Evolutionary conservation across 2,888 invertebrate species (phyloP).

Genomic region (Ophion costatus): DNA sequence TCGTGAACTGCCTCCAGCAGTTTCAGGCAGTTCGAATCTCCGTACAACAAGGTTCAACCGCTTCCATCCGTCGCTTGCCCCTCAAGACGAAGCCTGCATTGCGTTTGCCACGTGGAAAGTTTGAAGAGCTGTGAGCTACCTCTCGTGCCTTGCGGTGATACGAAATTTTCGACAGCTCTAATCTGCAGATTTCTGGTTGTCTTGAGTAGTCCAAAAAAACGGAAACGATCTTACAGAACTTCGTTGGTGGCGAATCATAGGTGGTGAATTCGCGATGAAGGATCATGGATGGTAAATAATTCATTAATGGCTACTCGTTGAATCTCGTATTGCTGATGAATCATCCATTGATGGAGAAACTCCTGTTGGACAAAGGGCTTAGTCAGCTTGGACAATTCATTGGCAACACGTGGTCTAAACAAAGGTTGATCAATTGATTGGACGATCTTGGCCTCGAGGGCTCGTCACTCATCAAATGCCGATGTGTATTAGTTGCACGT

Average conservation of each 20-base stretch:
- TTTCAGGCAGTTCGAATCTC: constrained; percentile 20
- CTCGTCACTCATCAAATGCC: constrained; percentile 2
- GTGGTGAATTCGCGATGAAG: neutral
- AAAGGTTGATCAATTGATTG: constrained; percentile 53
- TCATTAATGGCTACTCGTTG: neutral
- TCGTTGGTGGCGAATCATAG: neutral
- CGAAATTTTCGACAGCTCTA: constrained; percentile 18
- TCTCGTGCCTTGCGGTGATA: constrained; percentile 1
- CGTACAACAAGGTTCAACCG: constrained; percentile 37
- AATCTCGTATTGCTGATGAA: neutral
- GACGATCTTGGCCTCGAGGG: constrained; percentile 33
- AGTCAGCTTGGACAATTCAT: constrained; percentile 56
- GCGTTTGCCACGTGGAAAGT: neutral
- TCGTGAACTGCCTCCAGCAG: neutral
- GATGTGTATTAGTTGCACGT: constrained; percentile 11
- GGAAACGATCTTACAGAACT: neutral
- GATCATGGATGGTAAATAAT: neutral
- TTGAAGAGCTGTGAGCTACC: neutral
- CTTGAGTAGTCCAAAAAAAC: neutral
- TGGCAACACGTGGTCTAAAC: constrained; percentile 38
- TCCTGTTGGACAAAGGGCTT: constrained; percentile 25
- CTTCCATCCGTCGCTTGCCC: neutral
- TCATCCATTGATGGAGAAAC: neutral
- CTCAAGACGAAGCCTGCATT: neutral
- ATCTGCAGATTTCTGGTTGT: constrained; percentile 15